Conservation (phyloP, 2,113 vertebrate genomes). For the Panurus biarmicus region DNA sequence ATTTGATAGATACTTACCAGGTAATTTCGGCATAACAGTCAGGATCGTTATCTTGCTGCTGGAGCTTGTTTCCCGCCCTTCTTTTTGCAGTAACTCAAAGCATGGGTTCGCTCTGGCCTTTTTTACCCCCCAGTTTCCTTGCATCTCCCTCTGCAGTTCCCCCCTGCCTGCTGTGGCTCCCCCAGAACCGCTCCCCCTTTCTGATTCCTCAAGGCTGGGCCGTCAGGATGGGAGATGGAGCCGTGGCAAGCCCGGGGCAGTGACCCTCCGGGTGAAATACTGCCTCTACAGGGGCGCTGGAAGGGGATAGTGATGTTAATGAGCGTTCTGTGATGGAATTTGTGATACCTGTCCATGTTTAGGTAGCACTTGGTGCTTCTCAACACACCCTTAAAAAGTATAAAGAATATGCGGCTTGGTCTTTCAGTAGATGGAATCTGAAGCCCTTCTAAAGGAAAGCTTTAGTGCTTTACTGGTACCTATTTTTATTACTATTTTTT, state of each 20-base stretch:
- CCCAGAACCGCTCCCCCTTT: not conserved
- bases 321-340: not conserved
- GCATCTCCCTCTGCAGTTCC: not conserved
- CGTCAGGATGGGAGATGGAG: not conserved
- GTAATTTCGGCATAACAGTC: not conserved
- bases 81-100: not conserved
- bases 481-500: not conserved
- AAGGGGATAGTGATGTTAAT: not conserved
- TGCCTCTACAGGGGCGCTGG: fast-evolving
- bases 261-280: not conserved
- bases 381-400: not conserved
- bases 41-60: not conserved
- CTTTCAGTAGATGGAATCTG: not conserved
- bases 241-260: not conserved
- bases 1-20: not conserved
- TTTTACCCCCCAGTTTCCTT: not conserved
- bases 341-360: fast-evolving
- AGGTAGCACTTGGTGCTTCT: not conserved
- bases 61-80: not conserved
- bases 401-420: not conserved
- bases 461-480: not conserved
- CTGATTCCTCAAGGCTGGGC: fast-evolving
- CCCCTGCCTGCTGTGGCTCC: not conserved
- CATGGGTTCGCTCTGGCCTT: not conserved
- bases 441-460: not conserved